Percentiles rank a stretch among this genome's conserved stretches.
These are phyloP conservation scores for Clusia tigrina DNA, from an alignment of 2,888 invertebrate species.

Conservation along the genomic window DNA sequence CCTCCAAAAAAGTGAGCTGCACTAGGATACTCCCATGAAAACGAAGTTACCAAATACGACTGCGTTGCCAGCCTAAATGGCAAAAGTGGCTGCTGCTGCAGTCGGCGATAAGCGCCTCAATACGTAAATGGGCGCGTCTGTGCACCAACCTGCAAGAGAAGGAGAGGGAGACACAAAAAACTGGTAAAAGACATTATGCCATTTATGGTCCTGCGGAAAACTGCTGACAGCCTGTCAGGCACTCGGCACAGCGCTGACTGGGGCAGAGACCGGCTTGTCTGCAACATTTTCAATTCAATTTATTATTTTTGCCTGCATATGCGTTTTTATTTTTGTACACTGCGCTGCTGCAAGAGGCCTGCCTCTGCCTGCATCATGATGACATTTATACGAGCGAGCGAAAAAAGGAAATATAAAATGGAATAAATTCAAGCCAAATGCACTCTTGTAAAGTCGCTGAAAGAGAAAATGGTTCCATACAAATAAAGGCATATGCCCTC, in stretches of 20 bases:
- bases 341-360: slow-evolving; percentile 38
- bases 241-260: slow-evolving; percentile 21
- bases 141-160: not conserved
- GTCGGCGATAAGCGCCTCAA: not conserved
- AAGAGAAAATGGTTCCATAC: not conserved
- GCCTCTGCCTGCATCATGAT: slow-evolving; percentile 27
- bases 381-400: slow-evolving; percentile 33
- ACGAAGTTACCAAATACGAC: no score
- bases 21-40: no score
- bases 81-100: not conserved
- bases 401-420: slow-evolving; percentile 8
- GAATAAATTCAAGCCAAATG: slow-evolving; percentile 10
- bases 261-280: no score
- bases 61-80: not conserved
- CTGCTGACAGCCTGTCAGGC: slow-evolving; percentile 12
- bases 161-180: not conserved
- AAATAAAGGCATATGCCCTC: not conserved
- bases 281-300: slow-evolving; percentile 48
- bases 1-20: no score
- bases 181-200: slow-evolving; percentile 1
- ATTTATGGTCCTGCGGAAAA: slow-evolving; percentile 18
- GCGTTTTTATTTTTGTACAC: no score
- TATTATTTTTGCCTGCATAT: slow-evolving; percentile 35
- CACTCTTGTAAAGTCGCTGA: slow-evolving; percentile 4
- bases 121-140: slow-evolving; percentile 1